Evolutionary conservation across 2,113 vertebrate genomes (phyloP).

Genomic region (Poecilia latipinna): DNA sequence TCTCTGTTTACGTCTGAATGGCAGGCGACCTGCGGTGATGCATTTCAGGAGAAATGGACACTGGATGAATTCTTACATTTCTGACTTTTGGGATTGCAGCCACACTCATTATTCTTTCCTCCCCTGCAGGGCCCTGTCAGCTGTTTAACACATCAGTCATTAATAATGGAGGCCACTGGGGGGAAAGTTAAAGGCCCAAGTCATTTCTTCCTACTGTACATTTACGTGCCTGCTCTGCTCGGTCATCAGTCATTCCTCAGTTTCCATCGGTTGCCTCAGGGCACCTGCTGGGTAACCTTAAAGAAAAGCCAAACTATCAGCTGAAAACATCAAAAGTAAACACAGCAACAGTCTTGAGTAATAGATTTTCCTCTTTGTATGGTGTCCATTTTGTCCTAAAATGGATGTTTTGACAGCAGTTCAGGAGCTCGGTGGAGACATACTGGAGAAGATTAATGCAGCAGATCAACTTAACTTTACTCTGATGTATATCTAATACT

Average conservation of each 20-base stretch:
- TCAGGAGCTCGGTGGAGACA: neutral
- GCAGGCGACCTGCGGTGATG: neutral
- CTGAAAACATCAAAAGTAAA: neutral
- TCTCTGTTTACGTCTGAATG: slow-evolving; percentile 10
- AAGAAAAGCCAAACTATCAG: neutral
- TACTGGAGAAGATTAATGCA: neutral
- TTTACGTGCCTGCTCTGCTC: neutral
- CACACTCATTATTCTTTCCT: neutral
- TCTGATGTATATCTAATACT: neutral
- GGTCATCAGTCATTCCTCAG: neutral
- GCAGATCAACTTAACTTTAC: neutral
- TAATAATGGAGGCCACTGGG: neutral
- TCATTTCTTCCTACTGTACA: neutral
- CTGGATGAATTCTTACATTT: slow-evolving; percentile 6
- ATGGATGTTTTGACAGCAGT: neutral
- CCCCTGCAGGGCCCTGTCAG: neutral
- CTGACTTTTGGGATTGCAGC: neutral
- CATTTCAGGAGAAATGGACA: slow-evolving; percentile 5
- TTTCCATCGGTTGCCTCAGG: neutral
- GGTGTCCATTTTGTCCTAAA: neutral
- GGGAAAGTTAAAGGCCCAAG: neutral
- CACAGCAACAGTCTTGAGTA: neutral
- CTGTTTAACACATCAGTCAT: neutral
- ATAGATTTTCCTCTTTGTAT: neutral
- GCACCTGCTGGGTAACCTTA: neutral